Evolutionary conservation across 2,797 vertebrate genomes (phyloP).

Genomic region (Trematomus bernacchii): DNA sequence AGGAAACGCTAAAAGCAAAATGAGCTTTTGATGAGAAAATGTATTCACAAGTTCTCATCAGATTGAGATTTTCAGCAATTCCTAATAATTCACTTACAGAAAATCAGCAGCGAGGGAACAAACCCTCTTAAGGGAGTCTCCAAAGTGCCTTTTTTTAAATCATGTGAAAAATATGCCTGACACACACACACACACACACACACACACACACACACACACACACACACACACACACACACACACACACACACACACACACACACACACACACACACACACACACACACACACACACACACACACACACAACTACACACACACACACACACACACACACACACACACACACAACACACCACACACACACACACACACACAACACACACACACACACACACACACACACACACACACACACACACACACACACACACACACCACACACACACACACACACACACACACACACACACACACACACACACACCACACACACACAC

Average conservation of each 20-base stretch:
- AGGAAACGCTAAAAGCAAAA: background rate
- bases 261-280: background rate
- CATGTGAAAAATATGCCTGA: slow-evolving; percentile 18
- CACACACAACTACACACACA: background rate
- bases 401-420: background rate
- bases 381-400: background rate
- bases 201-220: background rate
- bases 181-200: background rate
- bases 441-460: background rate
- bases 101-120: background rate
- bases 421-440: background rate
- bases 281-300: background rate
- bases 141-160: slow-evolving; percentile 10
- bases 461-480: background rate
- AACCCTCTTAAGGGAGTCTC: background rate
- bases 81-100: background rate
- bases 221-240: background rate
- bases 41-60: background rate
- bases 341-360: background rate
- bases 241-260: background rate
- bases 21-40: background rate
- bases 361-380: background rate
- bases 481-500: background rate
- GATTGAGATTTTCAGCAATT: slow-evolving; percentile 4
- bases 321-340: background rate